These are phyloP conservation scores for Shinisaurus crocodilurus DNA, from an alignment of 2,113 vertebrate genomes.

Conservation along the genomic window DNA sequence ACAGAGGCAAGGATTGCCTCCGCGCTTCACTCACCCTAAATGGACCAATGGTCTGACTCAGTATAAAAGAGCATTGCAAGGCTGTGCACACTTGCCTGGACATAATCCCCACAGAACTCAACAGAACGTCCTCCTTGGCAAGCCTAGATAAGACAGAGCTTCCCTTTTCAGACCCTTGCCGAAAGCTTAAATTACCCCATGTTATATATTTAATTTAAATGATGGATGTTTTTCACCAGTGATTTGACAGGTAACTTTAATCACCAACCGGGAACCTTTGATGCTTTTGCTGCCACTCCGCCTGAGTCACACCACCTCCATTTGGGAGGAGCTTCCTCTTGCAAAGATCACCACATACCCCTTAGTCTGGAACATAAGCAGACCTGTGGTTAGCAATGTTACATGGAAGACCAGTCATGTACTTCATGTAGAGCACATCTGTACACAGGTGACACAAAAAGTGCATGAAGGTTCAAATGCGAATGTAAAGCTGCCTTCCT, in stretches of 20 bases:
- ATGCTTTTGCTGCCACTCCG: neutral
- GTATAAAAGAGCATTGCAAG: neutral
- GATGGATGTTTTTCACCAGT: neutral
- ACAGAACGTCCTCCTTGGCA: neutral
- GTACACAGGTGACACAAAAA: neutral
- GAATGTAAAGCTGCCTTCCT: neutral
- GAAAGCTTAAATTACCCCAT: neutral
- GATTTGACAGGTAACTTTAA: neutral
- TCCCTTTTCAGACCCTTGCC: neutral
- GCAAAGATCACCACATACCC: neutral
- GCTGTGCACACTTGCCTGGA: neutral
- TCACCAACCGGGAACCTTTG: neutral
- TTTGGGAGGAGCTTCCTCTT: neutral
- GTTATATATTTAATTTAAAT: slow-evolving; percentile 2
- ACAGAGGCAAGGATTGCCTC: too few species aligned
- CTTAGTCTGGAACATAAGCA: neutral
- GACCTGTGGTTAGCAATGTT: neutral
- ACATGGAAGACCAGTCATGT: neutral
- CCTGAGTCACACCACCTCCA: neutral
- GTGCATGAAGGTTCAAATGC: neutral
- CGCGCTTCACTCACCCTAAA: too few species aligned
- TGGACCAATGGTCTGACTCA: too few species aligned
- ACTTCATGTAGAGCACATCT: neutral
- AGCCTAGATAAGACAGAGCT: neutral
- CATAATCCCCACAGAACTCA: neutral